Base-by-base conservation (phyloP, 2,113 vertebrate species). In the Gnathonemus echidnorhynchus region DNA sequence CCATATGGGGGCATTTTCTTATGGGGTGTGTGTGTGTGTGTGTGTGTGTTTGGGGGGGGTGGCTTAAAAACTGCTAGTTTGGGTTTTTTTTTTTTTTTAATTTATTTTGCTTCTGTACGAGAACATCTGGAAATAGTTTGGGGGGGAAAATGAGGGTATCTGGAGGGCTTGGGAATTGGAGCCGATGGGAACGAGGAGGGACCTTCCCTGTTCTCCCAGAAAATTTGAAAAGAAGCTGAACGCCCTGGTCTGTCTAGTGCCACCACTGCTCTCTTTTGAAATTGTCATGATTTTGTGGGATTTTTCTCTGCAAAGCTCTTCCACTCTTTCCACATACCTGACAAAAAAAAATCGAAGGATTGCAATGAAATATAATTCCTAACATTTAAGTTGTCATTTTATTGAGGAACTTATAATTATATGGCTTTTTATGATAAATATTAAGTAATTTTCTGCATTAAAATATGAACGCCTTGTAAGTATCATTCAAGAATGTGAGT, bases 91-190 rank as follows among this genome's bases (percentile, higher is more conserved):
- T 42, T 21, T 19, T 21, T 24, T 45, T 62, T 2, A 45, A 35
- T 58, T 58, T 45, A 62, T 86, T 91, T 89, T 91, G 90, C 90
- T 88, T 90, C 87, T 90, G 91, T 91, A 87, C 86, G 35, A 53
- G 45, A 90, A 90, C 91, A 90, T 91, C 89, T 91, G 91, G 91
- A 90, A 91, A 90, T 52, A 86, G 74, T 91, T 91, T 85, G 52
- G 45, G 88, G 88, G 77, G 88, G 87, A 45, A 88, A 91, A 90
- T 70, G 46, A 91, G 52, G 86, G 90, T 87, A 91, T 90, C 90
- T 88, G 42, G 88, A 91, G 89, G 87, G 42, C 90, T 91, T 91
- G 77, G 90, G 90, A 91, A 91, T 91, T 50, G 49, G 89, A 87
- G 83, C 53, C 86, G 83, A 90, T 88, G 89, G 90, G 89, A 91